These are phyloP conservation scores for Neosilurus hyrtlii DNA, from an alignment of 2,797 vertebrate genomes.

Conservation along the genomic window DNA sequence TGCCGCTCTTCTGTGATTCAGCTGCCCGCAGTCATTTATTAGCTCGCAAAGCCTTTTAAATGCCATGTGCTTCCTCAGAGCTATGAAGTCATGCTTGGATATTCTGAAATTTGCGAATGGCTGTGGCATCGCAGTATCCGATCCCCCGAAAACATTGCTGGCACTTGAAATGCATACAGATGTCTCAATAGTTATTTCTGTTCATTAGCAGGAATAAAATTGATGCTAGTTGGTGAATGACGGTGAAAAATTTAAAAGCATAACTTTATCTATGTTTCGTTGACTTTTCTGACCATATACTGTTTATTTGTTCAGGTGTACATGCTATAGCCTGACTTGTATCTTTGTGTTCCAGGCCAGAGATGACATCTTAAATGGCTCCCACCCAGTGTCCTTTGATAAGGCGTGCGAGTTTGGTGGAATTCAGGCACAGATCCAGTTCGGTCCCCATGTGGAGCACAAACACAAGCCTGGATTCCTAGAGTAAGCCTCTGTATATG, in stretches of 20 bases:
- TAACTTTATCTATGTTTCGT: neutral
- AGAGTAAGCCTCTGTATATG: conserved; percentile 79
- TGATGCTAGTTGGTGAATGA: neutral
- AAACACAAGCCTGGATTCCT: conserved; percentile 98
- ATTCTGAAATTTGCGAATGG: conserved; percentile 19
- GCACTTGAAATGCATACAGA: conserved; percentile 9
- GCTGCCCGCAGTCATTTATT: conserved; percentile 37
- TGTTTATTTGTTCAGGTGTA: conserved; percentile 19
- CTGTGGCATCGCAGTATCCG: neutral
- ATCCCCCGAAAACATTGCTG: neutral
- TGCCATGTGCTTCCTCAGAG: neutral
- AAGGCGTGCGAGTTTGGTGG: conserved; percentile 97
- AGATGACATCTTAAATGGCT: conserved; percentile 98
- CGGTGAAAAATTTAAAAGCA: neutral
- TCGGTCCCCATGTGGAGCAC: conserved; percentile 94
- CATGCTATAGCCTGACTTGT: neutral
- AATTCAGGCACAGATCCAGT: conserved; percentile 98
- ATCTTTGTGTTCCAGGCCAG: conserved; percentile 77
- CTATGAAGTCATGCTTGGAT: conserved; percentile 37
- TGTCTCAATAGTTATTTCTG: neutral
- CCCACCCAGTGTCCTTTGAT: conserved; percentile 97
- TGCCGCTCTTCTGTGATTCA: conserved; percentile 27
- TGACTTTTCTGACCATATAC: neutral
- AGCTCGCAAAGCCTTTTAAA: conserved; percentile 42
- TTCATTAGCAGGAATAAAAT: neutral